phyloP scores from a whole-genome alignment of 2,113 vertebrate genomes.

The Tringa solitaria region DNA sequence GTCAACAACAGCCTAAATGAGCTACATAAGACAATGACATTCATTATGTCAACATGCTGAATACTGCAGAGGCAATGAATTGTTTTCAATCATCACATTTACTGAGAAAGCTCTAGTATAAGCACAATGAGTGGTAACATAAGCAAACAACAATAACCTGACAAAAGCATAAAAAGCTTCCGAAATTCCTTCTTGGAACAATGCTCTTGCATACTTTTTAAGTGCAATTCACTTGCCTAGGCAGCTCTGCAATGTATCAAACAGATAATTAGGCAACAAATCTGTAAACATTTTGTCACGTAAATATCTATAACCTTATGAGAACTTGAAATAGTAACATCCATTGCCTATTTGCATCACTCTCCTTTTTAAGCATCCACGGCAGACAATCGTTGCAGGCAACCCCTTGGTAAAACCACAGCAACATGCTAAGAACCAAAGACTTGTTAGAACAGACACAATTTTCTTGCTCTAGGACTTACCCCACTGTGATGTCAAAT shows the following conservation, averaged over 20 bases:
- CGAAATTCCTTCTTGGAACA: neutral
- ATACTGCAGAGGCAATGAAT: neutral
- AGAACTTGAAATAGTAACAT: neutral
- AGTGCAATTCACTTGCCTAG: neutral
- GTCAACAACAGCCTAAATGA: neutral
- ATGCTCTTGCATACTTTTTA: neutral
- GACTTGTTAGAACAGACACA: neutral
- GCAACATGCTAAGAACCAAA: neutral
- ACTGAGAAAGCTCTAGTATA: neutral
- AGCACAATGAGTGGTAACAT: neutral
- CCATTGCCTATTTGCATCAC: accelerated
- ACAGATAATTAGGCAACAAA: neutral
- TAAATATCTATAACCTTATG: neutral
- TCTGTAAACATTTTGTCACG: neutral
- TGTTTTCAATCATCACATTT: neutral
- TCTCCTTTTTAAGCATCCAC: neutral
- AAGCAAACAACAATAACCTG: neutral
- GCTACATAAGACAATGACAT: neutral
- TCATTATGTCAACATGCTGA: neutral
- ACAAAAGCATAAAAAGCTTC: neutral
- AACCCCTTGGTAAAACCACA: neutral
- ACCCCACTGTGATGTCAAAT: slow-evolving; percentile 97
- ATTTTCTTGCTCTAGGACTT: slow-evolving; percentile 53
- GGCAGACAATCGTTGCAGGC: neutral
- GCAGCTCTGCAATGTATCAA: neutral